Evolutionary conservation across 2,797 vertebrate genomes (phyloP), one percentile per base, ranked within the genome.

Genomic region (Bufotes viridis): DNA sequence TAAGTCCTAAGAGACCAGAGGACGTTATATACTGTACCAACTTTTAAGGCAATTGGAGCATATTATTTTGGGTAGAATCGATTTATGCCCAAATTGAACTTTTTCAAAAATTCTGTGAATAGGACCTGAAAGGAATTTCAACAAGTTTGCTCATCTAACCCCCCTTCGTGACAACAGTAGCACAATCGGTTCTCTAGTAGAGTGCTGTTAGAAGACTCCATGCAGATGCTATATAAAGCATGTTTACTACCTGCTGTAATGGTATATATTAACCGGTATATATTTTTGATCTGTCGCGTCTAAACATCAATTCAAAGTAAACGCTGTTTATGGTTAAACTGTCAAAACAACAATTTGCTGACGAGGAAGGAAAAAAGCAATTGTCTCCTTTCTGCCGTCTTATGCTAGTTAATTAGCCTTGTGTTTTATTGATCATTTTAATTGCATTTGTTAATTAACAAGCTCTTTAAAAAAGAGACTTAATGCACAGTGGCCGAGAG

Each of bases 341-440:
- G 22, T 57, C 17, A 15, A 5, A 61, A 51, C 18, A 60, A 63
- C 29, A 63, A 85, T 61, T 12, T 51, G 70, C 72, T 76, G 70
- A 85, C n/a, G 42, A 76, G 55, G 2, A 1, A 2, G 17, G 69
- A 76, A 76, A 74, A 49, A 84, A 78, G 24, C 29, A 20, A 65
- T 78, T 22, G 42, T 58, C 67, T 53, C 24, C 29, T 34, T 69
- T 53, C 78, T 26, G 42, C 57, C n/a, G 83, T 55, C 60, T 67
- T 14, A 20, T 4, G 26, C 74, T 24, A n/a, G 42, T 83, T 87
- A 34, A 82, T 88, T 84, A 88, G 61, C 17, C 60, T 79, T 69
- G 74, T 83, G 60, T 78, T 78, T 22, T 57, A 88, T 84, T 88
- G 87, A 78, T 78, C 26, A 51, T 78, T 75, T 67, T 65, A 87